Evolutionary conservation across 2,113 vertebrate genomes (phyloP).

Genomic region (Dermatemys mawii): DNA sequence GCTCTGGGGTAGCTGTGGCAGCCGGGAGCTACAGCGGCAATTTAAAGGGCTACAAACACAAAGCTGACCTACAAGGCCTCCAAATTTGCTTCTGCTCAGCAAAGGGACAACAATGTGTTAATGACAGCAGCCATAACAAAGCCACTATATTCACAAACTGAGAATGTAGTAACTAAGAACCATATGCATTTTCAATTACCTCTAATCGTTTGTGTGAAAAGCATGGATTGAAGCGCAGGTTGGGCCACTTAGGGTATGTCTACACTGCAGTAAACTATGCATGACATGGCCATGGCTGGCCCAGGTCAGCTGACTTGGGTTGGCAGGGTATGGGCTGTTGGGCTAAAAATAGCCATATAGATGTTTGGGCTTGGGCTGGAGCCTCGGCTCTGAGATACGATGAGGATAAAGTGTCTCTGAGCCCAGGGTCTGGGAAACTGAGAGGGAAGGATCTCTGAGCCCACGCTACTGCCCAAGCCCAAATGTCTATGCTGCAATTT

Average conservation of each 20-base stretch:
- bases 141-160: background rate
- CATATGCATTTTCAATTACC: background rate
- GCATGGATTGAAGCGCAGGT: background rate
- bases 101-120: background rate
- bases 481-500: background rate
- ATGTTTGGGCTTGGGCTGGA: background rate
- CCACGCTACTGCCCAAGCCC: background rate
- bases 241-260: background rate
- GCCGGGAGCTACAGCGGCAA: too few relatives aligned
- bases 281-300: background rate
- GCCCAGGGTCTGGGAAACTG: too few relatives aligned
- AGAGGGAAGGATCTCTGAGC: background rate
- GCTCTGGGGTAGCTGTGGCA: too few relatives aligned
- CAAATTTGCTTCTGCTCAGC: background rate
- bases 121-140: background rate
- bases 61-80: background rate
- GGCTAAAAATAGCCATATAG: background rate
- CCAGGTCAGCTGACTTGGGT: background rate
- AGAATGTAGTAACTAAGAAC: background rate
- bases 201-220: background rate
- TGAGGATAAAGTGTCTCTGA: background rate
- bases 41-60: background rate
- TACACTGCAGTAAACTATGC: background rate
- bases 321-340: background rate
- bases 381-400: background rate